Percentiles rank a stretch among this genome's conserved stretches.
These are phyloP conservation scores for Passer montanus DNA, from an alignment of 2,113 vertebrate species.

Conservation along the genomic window DNA sequence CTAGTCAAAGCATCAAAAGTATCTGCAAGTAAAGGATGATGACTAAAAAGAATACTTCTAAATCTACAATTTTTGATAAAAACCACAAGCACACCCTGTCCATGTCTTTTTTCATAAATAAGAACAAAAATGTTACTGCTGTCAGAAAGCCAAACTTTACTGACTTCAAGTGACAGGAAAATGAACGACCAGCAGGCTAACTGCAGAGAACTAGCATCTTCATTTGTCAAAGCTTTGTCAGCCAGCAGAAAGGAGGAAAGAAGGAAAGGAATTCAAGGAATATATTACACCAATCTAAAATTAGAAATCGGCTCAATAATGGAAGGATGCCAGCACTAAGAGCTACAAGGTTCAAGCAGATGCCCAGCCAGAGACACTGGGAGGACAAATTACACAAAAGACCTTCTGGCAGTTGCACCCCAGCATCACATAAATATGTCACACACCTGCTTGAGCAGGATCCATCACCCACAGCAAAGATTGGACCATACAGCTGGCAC, in stretches of 20 bases:
- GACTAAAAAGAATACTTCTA: background rate
- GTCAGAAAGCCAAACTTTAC: constrained; percentile 30
- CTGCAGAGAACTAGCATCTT: constrained; percentile 40
- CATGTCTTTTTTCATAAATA: background rate
- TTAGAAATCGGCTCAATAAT: constrained; percentile 1
- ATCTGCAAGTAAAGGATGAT: background rate
- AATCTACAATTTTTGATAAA: background rate
- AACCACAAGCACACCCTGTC: background rate
- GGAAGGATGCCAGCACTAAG: constrained; percentile 9
- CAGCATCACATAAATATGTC: background rate
- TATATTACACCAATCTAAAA: constrained; percentile 37
- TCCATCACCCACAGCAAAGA: background rate
- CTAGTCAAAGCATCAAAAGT: background rate
- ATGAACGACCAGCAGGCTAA: constrained; percentile 26
- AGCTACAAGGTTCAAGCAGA: constrained; percentile 34
- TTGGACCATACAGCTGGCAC: background rate
- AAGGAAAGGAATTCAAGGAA: constrained; percentile 28
- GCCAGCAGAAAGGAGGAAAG: background rate
- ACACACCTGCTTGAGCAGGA: background rate
- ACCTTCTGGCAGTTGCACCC: background rate
- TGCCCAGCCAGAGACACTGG: constrained; percentile 24
- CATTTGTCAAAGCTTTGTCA: constrained; percentile 50
- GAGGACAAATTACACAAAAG: constrained; percentile 32
- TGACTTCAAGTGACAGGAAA: background rate
- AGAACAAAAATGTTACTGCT: background rate